Evolutionary conservation across 1,140 invertebrate species (phyloP), one percentile per base, ranked within the genome.

Genomic region (Neotoxoptera formosana): DNA sequence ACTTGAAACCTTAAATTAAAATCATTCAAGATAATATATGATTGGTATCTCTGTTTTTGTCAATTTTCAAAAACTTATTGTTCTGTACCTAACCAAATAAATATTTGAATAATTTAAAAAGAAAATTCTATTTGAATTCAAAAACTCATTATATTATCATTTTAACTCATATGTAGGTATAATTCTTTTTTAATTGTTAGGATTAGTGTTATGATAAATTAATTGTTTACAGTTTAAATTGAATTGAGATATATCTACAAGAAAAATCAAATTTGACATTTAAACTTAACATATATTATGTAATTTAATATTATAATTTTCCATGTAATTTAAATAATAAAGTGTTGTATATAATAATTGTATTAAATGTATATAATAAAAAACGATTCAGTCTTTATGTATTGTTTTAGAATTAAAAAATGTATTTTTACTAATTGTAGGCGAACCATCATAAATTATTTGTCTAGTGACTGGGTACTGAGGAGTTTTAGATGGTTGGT

Each of bases 341-440:
- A n/a, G 30, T 88, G 20, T 48, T 88, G 7, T 20, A 56, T 47
- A 53, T 53, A 53, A 53, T 53, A 7, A 53, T 89, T 60, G 41
- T 30, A 60, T 41, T 90, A 60, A 56, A 60, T 60, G 7, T 83
- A 81, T 23, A 84, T 45, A 25, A 83, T 51, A 48, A 92, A 86
- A 48, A 92, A 86, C 60, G 34, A 56, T 53, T 93, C 47, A 93
- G 48, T 93, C 91, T 84, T 93, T 93, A 84, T 93, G 91, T 84
- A 93, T 56, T 36, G 48, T 93, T 86, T 93, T 93, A 93, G n/a
- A 25, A 47, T 93, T 48, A 34, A 93, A 93, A 93, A 93, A 93
- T 84, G 91, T 93, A 45, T 93, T 93, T 93, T 93, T 93, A 86
- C 76, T 93, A 51, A 93, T 53, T 93, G 76, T 86, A 86, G 91